Evolutionary conservation across 2,888 invertebrate genomes (phyloP).

Genomic region (Marasmarcha lunaedactyla): DNA sequence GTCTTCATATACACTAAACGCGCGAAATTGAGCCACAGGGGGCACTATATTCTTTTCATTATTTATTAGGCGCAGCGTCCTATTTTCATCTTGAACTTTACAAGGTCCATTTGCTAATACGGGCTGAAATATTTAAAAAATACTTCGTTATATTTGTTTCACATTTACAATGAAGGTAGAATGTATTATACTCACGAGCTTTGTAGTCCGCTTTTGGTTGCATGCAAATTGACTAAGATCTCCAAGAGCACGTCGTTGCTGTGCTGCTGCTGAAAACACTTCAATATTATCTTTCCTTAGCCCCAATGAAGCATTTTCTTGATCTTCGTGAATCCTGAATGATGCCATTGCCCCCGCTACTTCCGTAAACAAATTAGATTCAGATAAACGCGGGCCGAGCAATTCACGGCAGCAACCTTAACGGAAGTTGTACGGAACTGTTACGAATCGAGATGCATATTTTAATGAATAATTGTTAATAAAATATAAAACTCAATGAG

Average conservation of each 20-base stretch:
- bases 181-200: slow-evolving; percentile 56
- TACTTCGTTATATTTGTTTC: too few relatives aligned
- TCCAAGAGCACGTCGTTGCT: slow-evolving; percentile 75
- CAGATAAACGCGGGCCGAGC: slow-evolving; percentile 23
- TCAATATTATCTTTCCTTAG: slow-evolving; percentile 65
- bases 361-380: slow-evolving; percentile 48
- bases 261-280: slow-evolving; percentile 41
- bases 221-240: slow-evolving; percentile 72
- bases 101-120: slow-evolving; percentile 55
- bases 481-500: slow-evolving; percentile 26
- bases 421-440: slow-evolving; percentile 26
- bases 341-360: slow-evolving; percentile 73
- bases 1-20: slow-evolving; percentile 83
- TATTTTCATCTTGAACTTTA: slow-evolving; percentile 61
- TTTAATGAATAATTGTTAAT: slow-evolving; percentile 33
- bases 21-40: slow-evolving; percentile 80
- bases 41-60: slow-evolving; percentile 63
- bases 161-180: slow-evolving; percentile 5
- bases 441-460: slow-evolving; percentile 31
- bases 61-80: slow-evolving; percentile 54
- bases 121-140: slow-evolving; percentile 33
- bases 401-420: slow-evolving; percentile 25
- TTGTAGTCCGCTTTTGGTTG: slow-evolving; percentile 60
- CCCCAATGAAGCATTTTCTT: slow-evolving; percentile 75
- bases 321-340: slow-evolving; percentile 82